phyloP scores from a whole-genome alignment of 1,140 invertebrate genomes.

The Teleopsis dalmanni region DNA sequence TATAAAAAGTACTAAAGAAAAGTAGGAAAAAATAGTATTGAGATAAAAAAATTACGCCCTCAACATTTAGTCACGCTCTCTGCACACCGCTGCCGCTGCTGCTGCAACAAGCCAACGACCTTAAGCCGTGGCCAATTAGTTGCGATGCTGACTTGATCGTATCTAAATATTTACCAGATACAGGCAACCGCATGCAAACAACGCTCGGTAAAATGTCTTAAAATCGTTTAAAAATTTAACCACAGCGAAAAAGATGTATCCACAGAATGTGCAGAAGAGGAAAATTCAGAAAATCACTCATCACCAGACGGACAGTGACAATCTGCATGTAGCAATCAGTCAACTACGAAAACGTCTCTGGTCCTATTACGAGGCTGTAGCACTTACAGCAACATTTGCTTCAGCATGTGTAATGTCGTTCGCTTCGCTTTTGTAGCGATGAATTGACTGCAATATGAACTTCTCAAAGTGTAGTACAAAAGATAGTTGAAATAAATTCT shows the following conservation, averaged over 20 bases:
- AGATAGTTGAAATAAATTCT: too few relatives aligned
- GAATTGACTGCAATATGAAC: too few relatives aligned
- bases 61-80: neutral
- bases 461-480: too few relatives aligned
- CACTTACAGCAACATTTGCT: too few relatives aligned
- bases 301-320: constrained; percentile 16
- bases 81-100: neutral
- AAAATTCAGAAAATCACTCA: neutral
- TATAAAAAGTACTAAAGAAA: neutral
- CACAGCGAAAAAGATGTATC: neutral
- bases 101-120: constrained; percentile 9
- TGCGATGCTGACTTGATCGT: constrained; percentile 1
- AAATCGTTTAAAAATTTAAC: constrained; percentile 10
- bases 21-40: neutral
- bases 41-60: neutral
- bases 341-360: too few relatives aligned
- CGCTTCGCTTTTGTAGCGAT: too few relatives aligned
- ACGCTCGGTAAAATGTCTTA: neutral
- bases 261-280: neutral
- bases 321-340: constrained; percentile 40
- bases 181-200: neutral
- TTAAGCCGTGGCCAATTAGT: constrained; percentile 15
- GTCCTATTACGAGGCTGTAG: too few relatives aligned
- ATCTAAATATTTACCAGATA: constrained; percentile 3
- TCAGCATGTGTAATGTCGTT: too few relatives aligned